A percentile compares a stretch with the other conserved stretches of the same genome.
Conservation (phyloP, 2,888 invertebrate genomes). For the Macrostomum cliftonense region DNA sequence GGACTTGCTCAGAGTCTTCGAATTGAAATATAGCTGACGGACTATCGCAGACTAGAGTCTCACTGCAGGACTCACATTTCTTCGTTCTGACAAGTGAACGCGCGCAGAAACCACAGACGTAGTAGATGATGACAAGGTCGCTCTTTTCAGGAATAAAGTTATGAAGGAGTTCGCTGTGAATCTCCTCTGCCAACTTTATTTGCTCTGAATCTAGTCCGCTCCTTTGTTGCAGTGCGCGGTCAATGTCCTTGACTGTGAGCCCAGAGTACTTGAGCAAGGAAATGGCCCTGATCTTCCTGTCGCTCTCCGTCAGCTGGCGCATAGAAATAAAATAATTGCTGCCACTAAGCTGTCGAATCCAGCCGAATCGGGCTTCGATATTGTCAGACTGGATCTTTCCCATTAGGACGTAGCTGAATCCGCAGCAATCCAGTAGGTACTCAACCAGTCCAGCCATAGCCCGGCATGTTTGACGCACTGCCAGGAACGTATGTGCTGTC, state of each 20-base stretch:
- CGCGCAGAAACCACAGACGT: slow-evolving; percentile 4
- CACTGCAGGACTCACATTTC: not conserved
- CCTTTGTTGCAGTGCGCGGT: not conserved
- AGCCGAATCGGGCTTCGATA: slow-evolving; percentile 4
- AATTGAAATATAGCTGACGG: not conserved
- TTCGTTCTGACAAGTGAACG: not conserved
- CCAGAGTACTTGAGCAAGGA: slow-evolving; percentile 7
- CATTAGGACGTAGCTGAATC: not conserved
- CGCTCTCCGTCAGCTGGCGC: slow-evolving; percentile 5
- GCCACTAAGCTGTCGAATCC: slow-evolving; percentile 4
- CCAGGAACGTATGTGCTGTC: not conserved
- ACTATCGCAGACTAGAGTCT: not conserved
- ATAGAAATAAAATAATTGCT: slow-evolving; percentile 1
- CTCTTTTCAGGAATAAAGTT: slow-evolving; percentile 1
- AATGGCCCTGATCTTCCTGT: slow-evolving; percentile 7
- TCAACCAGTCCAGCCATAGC: not conserved
- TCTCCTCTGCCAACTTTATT: slow-evolving; percentile 1
- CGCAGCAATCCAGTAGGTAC: not conserved
- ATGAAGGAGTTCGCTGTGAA: not conserved
- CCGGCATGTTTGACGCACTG: not conserved
- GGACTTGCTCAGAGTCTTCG: not conserved
- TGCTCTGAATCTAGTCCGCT: too few species aligned
- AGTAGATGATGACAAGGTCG: not conserved
- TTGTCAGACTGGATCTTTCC: slow-evolving; percentile 3
- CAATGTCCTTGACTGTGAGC: slow-evolving; percentile 4